These are phyloP conservation scores for Stenodera caucasica DNA, from an alignment of 2,888 invertebrate species.

Conservation along the genomic window DNA sequence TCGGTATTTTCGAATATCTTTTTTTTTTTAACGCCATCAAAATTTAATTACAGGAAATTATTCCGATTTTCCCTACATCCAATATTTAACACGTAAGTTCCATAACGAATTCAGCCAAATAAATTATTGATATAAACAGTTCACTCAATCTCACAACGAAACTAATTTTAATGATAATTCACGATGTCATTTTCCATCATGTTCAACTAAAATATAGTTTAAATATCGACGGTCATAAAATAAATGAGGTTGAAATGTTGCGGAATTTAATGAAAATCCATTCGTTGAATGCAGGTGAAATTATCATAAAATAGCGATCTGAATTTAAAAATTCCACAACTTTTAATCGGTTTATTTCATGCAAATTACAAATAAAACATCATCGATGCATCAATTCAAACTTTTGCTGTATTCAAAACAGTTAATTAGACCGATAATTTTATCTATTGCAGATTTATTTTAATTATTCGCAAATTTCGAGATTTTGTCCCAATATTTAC, in stretches of 20 bases:
- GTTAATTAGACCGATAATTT: not conserved
- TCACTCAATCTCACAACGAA: conserved; percentile 10
- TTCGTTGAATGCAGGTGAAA: no score
- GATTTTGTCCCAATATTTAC: conserved; percentile 12
- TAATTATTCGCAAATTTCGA: not conserved
- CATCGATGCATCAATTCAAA: not conserved
- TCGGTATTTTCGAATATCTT: conserved; percentile 1
- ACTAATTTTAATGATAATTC: not conserved
- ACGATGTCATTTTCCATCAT: conserved; percentile 8
- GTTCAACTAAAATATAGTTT: not conserved
- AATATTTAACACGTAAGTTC: conserved; percentile 67
- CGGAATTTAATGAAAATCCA: conserved; percentile 2
- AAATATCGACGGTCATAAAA: no score
- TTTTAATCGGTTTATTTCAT: conserved; percentile 18
- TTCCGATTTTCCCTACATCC: conserved; percentile 66
- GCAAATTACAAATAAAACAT: conserved; percentile 8
- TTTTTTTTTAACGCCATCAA: conserved; percentile 8
- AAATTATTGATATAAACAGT: not conserved
- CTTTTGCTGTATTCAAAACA: conserved; percentile 12
- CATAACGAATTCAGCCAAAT: no score
- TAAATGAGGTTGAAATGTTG: conserved; percentile 2
- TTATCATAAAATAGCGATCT: not conserved
- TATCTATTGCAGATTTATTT: not conserved
- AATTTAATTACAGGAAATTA: conserved; percentile 61
- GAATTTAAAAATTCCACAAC: not conserved